Conservation (phyloP, 2,113 vertebrate species). For the Geothlypis trichas region DNA sequence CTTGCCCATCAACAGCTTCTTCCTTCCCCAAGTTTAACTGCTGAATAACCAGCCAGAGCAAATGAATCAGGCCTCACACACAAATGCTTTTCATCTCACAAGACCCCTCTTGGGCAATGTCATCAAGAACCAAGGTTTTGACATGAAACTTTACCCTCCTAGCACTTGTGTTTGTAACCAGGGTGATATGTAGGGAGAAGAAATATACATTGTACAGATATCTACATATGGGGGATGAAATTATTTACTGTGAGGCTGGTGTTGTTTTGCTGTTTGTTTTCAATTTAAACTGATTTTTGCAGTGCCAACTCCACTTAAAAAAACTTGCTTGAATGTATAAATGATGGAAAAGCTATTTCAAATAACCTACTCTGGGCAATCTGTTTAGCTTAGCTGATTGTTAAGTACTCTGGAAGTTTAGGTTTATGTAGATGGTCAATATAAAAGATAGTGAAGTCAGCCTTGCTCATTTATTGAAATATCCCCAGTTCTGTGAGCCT, state of each 20-base stretch:
- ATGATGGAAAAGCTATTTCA: not conserved
- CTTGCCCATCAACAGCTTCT: not conserved
- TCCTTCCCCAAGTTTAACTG: not conserved
- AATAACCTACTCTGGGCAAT: not conserved
- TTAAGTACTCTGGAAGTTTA: not conserved
- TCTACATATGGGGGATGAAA: not conserved
- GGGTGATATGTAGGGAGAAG: not conserved
- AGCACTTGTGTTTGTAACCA: accelerated
- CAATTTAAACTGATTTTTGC: not conserved
- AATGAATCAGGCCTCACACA: not conserved
- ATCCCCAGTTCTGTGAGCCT: not conserved
- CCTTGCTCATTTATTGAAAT: not conserved
- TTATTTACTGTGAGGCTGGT: not conserved
- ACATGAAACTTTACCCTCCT: not conserved
- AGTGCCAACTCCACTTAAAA: not conserved
- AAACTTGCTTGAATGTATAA: not conserved
- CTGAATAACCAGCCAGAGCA: not conserved
- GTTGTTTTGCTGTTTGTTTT: not conserved
- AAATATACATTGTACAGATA: not conserved
- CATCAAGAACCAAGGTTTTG: not conserved
- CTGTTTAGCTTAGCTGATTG: not conserved
- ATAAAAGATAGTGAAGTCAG: not conserved
- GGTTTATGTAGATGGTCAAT: not conserved
- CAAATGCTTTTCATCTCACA: not conserved
- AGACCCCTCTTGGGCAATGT: not conserved